Percentiles rank a stretch among this genome's conserved stretches.
Evolutionary conservation across 2,888 invertebrate species (phyloP).

Genomic region (Drosophila mimetica): DNA sequence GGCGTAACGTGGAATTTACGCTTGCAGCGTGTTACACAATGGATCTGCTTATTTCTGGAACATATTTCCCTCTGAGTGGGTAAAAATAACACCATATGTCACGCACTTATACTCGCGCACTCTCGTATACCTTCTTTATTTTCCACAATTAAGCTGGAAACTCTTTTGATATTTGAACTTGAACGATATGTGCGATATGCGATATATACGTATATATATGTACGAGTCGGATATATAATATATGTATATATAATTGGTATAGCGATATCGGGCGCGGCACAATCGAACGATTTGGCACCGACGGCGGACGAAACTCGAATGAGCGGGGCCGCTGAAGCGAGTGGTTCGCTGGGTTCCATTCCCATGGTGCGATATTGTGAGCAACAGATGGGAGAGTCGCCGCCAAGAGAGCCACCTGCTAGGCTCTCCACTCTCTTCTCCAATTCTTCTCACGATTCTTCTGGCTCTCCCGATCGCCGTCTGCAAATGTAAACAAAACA

Average conservation of each 20-base stretch:
- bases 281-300: slow-evolving; percentile 69
- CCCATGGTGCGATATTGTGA: slow-evolving; percentile 1
- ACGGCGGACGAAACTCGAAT: slow-evolving; percentile 75
- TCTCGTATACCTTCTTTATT: slow-evolving; percentile 60
- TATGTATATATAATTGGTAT: slow-evolving; percentile 18
- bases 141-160: slow-evolving; percentile 51
- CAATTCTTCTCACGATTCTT: slow-evolving; percentile 29
- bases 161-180: slow-evolving; percentile 73
- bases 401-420: slow-evolving; percentile 41
- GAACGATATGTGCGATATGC: slow-evolving; percentile 42
- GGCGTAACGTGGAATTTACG: slow-evolving; percentile 50
- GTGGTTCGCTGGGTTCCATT: slow-evolving; percentile 12
- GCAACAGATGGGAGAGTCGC: slow-evolving; percentile 33
- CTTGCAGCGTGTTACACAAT: slow-evolving; percentile 64
- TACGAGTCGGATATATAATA: slow-evolving; percentile 13
- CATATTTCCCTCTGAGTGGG: slow-evolving; percentile 31
- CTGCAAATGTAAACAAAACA: slow-evolving; percentile 72
- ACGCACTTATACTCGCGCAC: slow-evolving; percentile 63
- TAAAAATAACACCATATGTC: slow-evolving; percentile 72
- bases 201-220: slow-evolving; percentile 16
- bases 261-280: slow-evolving; percentile 73
- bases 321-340: slow-evolving; percentile 34
- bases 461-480: slow-evolving; percentile 33
- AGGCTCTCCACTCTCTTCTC: slow-evolving; percentile 13
- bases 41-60: slow-evolving; percentile 50